Conservation (phyloP, 92 coral and sea anemone species). For the Epizoanthus rinbou region DNA sequence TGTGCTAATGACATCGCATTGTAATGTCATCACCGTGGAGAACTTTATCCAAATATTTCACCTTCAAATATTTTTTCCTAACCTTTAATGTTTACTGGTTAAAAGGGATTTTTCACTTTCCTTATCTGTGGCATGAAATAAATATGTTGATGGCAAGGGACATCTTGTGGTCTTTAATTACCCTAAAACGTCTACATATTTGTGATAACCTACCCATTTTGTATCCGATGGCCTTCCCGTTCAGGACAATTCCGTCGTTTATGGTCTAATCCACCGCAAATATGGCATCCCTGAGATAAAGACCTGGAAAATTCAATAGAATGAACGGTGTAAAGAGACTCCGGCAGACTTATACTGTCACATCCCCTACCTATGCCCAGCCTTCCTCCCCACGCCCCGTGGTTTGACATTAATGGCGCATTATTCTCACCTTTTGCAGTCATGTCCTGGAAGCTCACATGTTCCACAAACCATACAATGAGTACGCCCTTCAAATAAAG, state of each 20-base stretch:
- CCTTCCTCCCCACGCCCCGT: too few relatives aligned
- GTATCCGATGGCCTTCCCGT: slow-evolving; percentile 21
- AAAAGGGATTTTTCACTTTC: too few relatives aligned
- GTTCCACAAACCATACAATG: slow-evolving; percentile 84
- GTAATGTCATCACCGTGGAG: too few relatives aligned
- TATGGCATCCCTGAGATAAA: slow-evolving; percentile 70
- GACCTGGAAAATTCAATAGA: slow-evolving; percentile 37
- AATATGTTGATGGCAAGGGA: not conserved
- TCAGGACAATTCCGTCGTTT: slow-evolving; percentile 83
- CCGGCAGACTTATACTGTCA: too few relatives aligned
- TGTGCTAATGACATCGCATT: too few relatives aligned
- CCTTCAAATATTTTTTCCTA: too few relatives aligned
- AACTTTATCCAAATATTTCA: too few relatives aligned
- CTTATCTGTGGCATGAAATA: too few relatives aligned
- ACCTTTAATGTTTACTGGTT: too few relatives aligned
- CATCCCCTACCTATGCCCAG: too few relatives aligned
- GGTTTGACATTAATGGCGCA: too few relatives aligned
- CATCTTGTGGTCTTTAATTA: not conserved
- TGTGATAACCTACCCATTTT: not conserved
- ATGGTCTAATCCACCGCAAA: slow-evolving; percentile 83
- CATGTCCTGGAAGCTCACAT: slow-evolving; percentile 77
- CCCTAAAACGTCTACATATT: not conserved
- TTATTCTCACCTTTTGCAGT: slow-evolving; percentile 67
- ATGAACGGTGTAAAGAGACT: not conserved
- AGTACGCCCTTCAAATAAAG: slow-evolving; percentile 58